Conservation (phyloP, 2,113 vertebrate species). For the Stigmatopora nigra region DNA sequence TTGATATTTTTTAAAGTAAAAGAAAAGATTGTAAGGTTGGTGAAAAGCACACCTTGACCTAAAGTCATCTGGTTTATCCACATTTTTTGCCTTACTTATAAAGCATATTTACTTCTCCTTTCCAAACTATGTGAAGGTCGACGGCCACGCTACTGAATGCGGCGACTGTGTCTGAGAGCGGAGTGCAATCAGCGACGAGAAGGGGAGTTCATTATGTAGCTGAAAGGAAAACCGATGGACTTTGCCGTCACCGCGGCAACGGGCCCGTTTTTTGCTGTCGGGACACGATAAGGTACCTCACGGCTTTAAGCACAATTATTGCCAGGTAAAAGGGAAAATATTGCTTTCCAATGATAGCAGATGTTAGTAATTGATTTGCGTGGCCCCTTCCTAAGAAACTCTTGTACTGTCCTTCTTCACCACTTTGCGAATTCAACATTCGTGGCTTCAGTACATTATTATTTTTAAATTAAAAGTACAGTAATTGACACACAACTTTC, state of each 20-base stretch:
- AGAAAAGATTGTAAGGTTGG: slow-evolving; percentile 17
- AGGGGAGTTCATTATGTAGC: slow-evolving; percentile 76
- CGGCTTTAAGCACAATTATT: slow-evolving; percentile 71
- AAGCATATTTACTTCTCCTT: background rate
- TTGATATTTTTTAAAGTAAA: too few relatives aligned
- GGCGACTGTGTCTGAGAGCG: slow-evolving; percentile 64
- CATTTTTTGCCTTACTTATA: slow-evolving; percentile 59
- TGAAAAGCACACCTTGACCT: slow-evolving; percentile 21
- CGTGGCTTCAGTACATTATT: too few relatives aligned
- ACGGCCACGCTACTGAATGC: slow-evolving; percentile 70
- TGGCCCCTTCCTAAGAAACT: slow-evolving; percentile 48
- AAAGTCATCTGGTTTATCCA: slow-evolving; percentile 52
- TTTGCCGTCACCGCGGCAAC: slow-evolving; percentile 73
- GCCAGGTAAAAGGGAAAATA: slow-evolving; percentile 72
- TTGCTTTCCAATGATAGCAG: slow-evolving; percentile 71
- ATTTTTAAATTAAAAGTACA: too few relatives aligned
- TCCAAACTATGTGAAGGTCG: slow-evolving; percentile 68
- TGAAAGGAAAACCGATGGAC: slow-evolving; percentile 77
- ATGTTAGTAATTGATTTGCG: slow-evolving; percentile 72
- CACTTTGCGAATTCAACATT: slow-evolving; percentile 34
- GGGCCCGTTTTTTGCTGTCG: slow-evolving; percentile 69
- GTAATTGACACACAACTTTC: too few relatives aligned
- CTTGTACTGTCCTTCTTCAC: slow-evolving; percentile 41
- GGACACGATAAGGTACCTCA: slow-evolving; percentile 77
- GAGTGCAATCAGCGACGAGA: slow-evolving; percentile 71